Base-by-base conservation (phyloP, 2,888 invertebrate genomes). In the Rhingia campestris region DNA sequence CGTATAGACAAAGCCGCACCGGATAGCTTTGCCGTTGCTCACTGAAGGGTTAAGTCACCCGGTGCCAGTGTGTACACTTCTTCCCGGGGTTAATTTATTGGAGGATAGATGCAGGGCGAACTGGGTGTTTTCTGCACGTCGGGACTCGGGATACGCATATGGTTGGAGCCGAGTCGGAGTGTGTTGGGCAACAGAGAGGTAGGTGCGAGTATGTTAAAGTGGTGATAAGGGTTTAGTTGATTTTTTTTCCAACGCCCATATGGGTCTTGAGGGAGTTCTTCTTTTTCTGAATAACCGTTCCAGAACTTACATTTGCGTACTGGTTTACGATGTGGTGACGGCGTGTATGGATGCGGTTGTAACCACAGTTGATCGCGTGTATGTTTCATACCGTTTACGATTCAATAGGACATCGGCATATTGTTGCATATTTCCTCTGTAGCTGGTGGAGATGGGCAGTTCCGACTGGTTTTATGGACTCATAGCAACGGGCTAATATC, bases 11-110 rank as follows among this genome's bases (percentile, higher is more conserved):
- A 58, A 76, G 53, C 70, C 64, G 56, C 59, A 64, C 37, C 22
- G 53, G 45, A 75, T 64, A 49, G 63, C 69, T 76, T 75, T 76
- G 70, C 58, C 45, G 58, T 59, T 76, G 64, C 54, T 75, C 70
- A 81, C 41, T 70, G 43, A 70, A 64, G 81, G 70, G 81, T 75
- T 69, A 64, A 81, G 75, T 69, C 63, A 64, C 81, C 22, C 45
- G 69, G 69, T 35, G 49, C 45, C 56, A 75, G 32, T 49, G 22
- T 49, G 30, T 9, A 49, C 45, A 61, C 39, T 58, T 22, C 22
- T 22, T 56, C 22, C 32, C 7, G 64, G 69, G 69, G 69, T 81
- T 81, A 70, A 75, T 70, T 75, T 81, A 81, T 70, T 75, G 63
- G 37, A 75, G 51, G 32, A 66, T 12, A 61, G 45, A 51, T 73